Conservation (phyloP, 2,113 vertebrate genomes). For the Phyllostomus discolor region DNA sequence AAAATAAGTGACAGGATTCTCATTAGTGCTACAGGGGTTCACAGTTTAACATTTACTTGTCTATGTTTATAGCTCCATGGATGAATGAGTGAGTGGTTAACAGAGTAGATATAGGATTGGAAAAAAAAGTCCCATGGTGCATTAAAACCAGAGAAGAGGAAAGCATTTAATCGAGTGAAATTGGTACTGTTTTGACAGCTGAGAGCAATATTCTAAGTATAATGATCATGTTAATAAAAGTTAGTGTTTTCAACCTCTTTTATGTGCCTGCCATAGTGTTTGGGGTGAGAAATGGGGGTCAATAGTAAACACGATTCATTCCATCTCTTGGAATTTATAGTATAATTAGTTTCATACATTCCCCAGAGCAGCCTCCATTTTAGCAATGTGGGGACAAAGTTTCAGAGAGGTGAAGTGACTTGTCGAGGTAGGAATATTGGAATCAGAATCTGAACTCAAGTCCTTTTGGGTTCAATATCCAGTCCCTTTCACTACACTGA, state of each 20-base stretch:
- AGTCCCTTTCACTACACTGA: not conserved
- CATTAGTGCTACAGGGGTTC: not conserved
- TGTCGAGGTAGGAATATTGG: not conserved
- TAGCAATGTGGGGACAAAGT: not conserved
- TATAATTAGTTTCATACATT: not conserved
- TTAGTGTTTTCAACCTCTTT: not conserved
- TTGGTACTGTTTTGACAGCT: not conserved
- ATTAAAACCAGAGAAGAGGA: not conserved
- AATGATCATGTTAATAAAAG: not conserved
- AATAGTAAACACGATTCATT: not conserved
- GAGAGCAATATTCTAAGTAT: not conserved
- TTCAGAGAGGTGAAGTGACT: not conserved
- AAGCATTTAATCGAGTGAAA: conserved; percentile 19
- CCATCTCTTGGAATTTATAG: not conserved
- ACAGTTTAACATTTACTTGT: not conserved
- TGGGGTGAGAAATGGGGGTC: not conserved
- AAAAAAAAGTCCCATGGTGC: not conserved
- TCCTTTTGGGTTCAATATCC: not conserved
- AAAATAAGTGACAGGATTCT: conserved; percentile 19
- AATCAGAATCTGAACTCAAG: not conserved
- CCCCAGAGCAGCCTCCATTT: not conserved
- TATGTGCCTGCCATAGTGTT: not conserved
- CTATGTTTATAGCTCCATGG: not conserved
- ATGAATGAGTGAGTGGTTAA: not conserved
- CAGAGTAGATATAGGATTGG: not conserved